phyloP scores from a whole-genome alignment of 2,888 invertebrate species.

The Tipula lateralis region DNA sequence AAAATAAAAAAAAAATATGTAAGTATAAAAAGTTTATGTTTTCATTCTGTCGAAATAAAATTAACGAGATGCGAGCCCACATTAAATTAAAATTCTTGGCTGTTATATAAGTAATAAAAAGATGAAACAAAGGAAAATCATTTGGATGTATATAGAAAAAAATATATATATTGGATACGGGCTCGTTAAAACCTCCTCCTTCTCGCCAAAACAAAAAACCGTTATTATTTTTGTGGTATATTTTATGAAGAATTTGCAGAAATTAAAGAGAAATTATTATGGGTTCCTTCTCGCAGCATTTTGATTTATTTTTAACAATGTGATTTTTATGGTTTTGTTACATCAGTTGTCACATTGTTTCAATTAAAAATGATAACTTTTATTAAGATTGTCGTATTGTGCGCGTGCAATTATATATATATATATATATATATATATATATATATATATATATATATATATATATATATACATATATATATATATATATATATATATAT shows the following conservation, averaged over 20 bases:
- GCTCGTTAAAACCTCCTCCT: neutral
- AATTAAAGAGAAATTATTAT: neutral
- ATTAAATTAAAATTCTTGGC: neutral
- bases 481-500: slow-evolving; percentile 5
- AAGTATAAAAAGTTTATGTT: neutral
- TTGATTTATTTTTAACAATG: neutral
- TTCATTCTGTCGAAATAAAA: neutral
- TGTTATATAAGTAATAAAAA: neutral
- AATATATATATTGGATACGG: neutral
- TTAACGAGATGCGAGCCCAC: neutral
- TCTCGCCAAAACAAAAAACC: no score
- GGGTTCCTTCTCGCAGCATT: neutral
- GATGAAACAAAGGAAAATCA: neutral
- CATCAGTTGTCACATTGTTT: neutral
- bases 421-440: slow-evolving; percentile 5
- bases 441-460: slow-evolving; percentile 5
- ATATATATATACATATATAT: neutral
- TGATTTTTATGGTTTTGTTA: neutral
- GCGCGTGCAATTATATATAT: neutral
- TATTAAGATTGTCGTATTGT: neutral
- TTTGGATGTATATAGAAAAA: neutral
- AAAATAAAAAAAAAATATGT: neutral
- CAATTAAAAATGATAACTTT: neutral
- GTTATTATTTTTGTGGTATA: neutral
- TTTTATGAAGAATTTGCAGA: neutral